Conservation (phyloP, 2,797 vertebrate genomes). For the Prionace glauca region DNA sequence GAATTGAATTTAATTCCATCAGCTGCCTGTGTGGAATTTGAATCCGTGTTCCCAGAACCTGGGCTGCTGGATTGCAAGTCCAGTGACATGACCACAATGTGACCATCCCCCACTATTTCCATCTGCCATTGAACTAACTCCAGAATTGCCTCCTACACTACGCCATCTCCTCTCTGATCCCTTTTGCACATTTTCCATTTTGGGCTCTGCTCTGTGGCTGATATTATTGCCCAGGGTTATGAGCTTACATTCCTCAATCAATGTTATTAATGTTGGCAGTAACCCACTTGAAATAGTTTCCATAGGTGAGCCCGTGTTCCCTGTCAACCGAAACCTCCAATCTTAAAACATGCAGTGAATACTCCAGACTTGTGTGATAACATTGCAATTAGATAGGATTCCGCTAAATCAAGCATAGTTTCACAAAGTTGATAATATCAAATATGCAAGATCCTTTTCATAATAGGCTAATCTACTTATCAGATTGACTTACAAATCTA, state of each 20-base stretch:
- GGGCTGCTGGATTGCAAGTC: too few species aligned
- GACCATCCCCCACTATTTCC: too few species aligned
- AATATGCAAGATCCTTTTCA: not conserved
- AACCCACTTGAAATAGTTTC: not conserved
- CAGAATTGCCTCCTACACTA: not conserved
- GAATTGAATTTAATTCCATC: too few species aligned
- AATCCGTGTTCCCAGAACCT: too few species aligned
- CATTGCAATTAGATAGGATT: not conserved
- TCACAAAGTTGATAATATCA: not conserved
- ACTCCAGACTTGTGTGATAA: not conserved
- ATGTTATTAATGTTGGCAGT: not conserved
- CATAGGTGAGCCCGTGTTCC: not conserved
- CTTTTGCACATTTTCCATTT: not conserved
- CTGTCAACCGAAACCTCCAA: not conserved
- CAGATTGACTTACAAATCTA: constrained; percentile 15
- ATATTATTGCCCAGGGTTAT: not conserved
- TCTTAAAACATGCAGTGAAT: not conserved
- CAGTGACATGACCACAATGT: too few species aligned
- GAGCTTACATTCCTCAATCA: constrained; percentile 9
- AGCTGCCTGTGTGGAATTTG: too few species aligned
- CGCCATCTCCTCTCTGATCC: not conserved
- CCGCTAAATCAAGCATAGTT: not conserved
- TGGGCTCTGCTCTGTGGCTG: not conserved
- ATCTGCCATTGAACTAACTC: too few species aligned
- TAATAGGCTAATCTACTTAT: constrained; percentile 8